These are phyloP conservation scores for Clepsis dumicolana DNA, from an alignment of 2,888 invertebrate genomes.

Conservation along the genomic window DNA sequence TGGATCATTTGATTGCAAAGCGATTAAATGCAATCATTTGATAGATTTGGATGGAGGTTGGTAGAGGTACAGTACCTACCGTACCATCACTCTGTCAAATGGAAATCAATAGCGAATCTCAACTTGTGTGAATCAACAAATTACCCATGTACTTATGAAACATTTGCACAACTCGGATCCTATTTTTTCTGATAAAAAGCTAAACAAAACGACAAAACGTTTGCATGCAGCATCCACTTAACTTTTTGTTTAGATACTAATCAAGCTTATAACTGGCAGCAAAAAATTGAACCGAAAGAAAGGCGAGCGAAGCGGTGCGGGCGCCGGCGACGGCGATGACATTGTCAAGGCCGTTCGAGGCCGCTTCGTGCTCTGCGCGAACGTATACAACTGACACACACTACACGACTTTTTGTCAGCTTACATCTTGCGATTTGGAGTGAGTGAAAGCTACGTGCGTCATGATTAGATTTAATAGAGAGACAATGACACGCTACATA, in stretches of 20 bases:
- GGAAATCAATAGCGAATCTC: neutral
- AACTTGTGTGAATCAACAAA: neutral
- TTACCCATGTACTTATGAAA: neutral
- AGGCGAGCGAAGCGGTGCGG: constrained; percentile 44
- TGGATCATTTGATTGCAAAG: too few species aligned
- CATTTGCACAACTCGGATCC: neutral
- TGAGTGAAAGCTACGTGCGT: constrained; percentile 7
- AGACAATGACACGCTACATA: neutral
- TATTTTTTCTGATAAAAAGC: neutral
- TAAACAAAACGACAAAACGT: neutral
- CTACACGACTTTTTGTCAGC: constrained; percentile 54
- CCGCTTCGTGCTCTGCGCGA: constrained; percentile 55
- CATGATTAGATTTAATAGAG: neutral
- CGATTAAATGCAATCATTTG: too few species aligned
- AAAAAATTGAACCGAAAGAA: constrained; percentile 43
- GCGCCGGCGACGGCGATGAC: constrained; percentile 57
- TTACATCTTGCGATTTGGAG: constrained; percentile 7
- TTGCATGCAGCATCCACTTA: constrained; percentile 12
- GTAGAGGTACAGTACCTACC: too few species aligned
- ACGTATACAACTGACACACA: constrained; percentile 59
- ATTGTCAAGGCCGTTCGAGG: constrained; percentile 78
- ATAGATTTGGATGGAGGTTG: neutral
- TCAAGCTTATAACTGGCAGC: constrained; percentile 40
- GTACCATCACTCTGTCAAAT: too few species aligned
- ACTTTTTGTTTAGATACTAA: constrained; percentile 39